phyloP scores from a whole-genome alignment of 2,113 vertebrate species.

The Sphyrna mokarran region DNA sequence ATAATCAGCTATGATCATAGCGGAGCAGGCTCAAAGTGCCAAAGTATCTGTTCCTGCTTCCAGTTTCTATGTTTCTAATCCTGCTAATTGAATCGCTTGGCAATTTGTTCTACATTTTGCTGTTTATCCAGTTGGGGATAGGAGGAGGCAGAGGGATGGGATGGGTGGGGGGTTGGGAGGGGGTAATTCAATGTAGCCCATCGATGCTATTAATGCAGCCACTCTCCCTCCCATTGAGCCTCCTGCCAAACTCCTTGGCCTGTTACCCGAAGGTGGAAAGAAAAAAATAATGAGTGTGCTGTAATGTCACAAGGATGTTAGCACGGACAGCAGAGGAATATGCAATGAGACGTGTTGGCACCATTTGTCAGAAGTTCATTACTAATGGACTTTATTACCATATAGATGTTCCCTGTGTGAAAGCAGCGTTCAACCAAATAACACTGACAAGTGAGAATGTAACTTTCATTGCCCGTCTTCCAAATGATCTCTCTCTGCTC shows the following conservation, averaged over 20 bases:
- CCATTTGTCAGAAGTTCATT: neutral
- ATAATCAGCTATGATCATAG: no score
- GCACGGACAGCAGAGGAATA: neutral
- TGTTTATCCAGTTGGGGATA: neutral
- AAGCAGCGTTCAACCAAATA: neutral
- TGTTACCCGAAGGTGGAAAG: neutral
- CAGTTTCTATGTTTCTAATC: neutral
- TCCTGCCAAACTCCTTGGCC: neutral
- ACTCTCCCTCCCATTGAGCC: neutral
- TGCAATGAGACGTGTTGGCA: neutral
- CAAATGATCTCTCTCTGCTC: neutral
- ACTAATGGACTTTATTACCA: neutral
- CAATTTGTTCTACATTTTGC: neutral
- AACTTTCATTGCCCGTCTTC: neutral
- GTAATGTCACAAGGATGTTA: neutral
- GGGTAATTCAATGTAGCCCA: neutral
- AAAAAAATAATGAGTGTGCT: neutral
- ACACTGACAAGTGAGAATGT: neutral
- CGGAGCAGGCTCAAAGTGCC: no score
- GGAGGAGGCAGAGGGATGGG: neutral
- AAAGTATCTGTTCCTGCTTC: no score
- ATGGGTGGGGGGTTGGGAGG: neutral
- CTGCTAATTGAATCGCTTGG: neutral
- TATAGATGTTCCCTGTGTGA: neutral
- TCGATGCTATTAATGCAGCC: neutral